Conservation (phyloP, 1,140 invertebrate genomes). For the Eupristina koningsbergeri region DNA sequence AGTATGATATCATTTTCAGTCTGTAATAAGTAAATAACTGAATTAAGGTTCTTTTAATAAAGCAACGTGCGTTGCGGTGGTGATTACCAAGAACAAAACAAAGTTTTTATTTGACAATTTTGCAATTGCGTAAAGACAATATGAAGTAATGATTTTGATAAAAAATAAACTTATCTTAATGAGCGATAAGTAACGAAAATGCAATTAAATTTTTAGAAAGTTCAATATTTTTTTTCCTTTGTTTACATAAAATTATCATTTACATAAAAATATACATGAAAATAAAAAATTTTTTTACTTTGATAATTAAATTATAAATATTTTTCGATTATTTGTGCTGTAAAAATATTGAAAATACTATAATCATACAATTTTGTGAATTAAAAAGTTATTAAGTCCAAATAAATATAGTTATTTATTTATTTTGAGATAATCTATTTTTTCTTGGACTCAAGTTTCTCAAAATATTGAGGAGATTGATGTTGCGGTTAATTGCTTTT, state of each 20-base stretch:
- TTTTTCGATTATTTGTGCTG: too few species aligned
- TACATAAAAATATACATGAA: too few species aligned
- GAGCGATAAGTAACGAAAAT: background rate
- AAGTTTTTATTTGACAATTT: background rate
- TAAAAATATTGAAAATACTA: too few species aligned
- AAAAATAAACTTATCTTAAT: background rate
- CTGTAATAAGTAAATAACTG: conserved; percentile 24
- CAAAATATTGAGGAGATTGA: too few species aligned
- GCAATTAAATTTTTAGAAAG: background rate
- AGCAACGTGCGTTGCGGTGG: background rate
- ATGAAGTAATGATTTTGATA: background rate
- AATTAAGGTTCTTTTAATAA: conserved; percentile 24
- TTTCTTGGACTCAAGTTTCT: too few species aligned
- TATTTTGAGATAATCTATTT: too few species aligned
- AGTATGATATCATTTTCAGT: conserved; percentile 18
- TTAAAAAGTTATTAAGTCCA: too few species aligned
- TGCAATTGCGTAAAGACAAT: background rate
- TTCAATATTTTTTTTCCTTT: background rate
- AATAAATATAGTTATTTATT: too few species aligned
- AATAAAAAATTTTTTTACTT: too few species aligned
- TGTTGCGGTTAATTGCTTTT: too few species aligned
- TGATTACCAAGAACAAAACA: background rate
- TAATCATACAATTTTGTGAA: too few species aligned
- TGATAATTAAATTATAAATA: too few species aligned
- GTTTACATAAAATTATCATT: background rate